Evolutionary conservation across 2,888 invertebrate genomes (phyloP).

Genomic region (Arrhopalites spinosus): DNA sequence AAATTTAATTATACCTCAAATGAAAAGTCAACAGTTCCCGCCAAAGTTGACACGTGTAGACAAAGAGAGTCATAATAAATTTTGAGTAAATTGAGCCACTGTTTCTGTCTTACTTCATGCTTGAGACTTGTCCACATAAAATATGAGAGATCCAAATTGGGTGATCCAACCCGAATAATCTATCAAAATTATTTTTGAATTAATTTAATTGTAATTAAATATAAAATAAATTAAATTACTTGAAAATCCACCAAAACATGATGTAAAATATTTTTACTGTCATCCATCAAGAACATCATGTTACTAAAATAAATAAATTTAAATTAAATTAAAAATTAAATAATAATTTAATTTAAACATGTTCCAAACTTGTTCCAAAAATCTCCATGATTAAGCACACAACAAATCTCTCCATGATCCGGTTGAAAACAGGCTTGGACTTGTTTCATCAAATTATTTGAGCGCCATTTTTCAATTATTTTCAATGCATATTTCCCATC

Average conservation of each 20-base stretch:
- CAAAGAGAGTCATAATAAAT: slow-evolving; percentile 32
- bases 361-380: background rate
- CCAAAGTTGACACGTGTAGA: background rate
- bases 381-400: background rate
- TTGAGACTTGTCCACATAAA: slow-evolving; percentile 43
- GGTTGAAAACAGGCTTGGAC: too few relatives aligned
- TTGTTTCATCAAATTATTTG: too few relatives aligned
- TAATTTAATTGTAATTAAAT: too few relatives aligned
- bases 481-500: background rate
- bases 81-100: slow-evolving; percentile 35
- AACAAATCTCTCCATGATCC: background rate
- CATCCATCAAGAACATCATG: background rate
- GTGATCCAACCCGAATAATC: background rate
- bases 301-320: background rate
- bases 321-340: background rate
- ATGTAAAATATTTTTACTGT: background rate
- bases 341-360: background rate
- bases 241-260: background rate
- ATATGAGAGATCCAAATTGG: slow-evolving; percentile 36
- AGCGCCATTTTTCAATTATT: background rate
- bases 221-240: background rate
- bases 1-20: slow-evolving; percentile 25
- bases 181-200: background rate
- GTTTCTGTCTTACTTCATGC: slow-evolving; percentile 22
- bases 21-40: slow-evolving; percentile 20